Base-by-base conservation (phyloP, 2,113 vertebrate species). In the Pelodiscus sinensis region DNA sequence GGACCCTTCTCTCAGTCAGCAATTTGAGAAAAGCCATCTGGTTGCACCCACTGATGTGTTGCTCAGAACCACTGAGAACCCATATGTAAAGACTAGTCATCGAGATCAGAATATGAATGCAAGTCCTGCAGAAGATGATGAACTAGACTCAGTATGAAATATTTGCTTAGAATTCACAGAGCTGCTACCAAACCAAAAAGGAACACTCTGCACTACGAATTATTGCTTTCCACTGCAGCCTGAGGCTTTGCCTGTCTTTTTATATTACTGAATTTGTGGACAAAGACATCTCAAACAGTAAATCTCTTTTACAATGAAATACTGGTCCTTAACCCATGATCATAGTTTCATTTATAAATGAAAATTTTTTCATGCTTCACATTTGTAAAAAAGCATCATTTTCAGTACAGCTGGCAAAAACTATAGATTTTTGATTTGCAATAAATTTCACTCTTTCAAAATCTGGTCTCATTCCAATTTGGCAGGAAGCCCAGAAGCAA, bases 21-120 rank as follows among this genome's bases (percentile, higher is more conserved):
- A 71, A 71, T 71, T 35, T 19, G 31, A 71, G n/a, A 35, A 71
- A 71, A 71, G n/a, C 29, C 16, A 35, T 8, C 9, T 35, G 65
- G 65, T 21, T 71, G 18, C 9, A 71, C 31, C n/a, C n/a, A 35
- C 31, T 19, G 65, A 21, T 9, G 21, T 71, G 8, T 35, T 21
- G 31, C 35, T 71, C 65, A 71, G 65, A 9, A 21, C n/a, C 19
- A 4, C 4, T 71, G 65, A 71, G 18, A 71, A 35, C n/a, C n/a
- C n/a, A 35, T 71, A 44, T 44, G n/a, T 0, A 21, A 50, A 55
- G n/a, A 55, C 60, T 16, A 60, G 4, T 18, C 16, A 31, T 22
- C 44, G 5, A 1, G 8, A 9, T 24, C 57, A 29, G 25, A n/a
- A 31, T 8, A 25, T 6, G 22, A 10, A 9, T 1, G 12, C 4